Evolutionary conservation across 2,113 vertebrate genomes (phyloP).

Genomic region (Poeciliopsis occidentalis): DNA sequence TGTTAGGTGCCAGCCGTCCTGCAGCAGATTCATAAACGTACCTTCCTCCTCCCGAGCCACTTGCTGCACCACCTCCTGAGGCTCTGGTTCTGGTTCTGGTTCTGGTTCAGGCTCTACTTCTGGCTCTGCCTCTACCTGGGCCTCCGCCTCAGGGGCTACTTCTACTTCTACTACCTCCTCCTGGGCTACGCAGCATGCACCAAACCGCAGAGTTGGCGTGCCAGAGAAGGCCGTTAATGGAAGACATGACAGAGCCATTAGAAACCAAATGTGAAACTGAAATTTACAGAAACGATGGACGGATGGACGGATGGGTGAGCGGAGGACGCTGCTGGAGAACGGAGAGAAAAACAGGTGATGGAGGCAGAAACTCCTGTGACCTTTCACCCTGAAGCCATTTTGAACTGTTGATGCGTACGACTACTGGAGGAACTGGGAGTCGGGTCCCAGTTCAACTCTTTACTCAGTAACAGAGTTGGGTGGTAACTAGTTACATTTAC

Average conservation of each 20-base stretch:
- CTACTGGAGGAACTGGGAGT: background rate
- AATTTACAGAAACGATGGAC: conserved; percentile 53
- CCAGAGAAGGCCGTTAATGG: conserved; percentile 66
- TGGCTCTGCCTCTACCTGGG: conserved; percentile 74
- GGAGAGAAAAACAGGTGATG: conserved; percentile 51
- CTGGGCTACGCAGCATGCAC: conserved; percentile 80
- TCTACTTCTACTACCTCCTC: conserved; percentile 83
- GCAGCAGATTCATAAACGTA: conserved; percentile 76
- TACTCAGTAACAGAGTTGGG: too few relatives aligned
- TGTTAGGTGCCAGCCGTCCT: conserved; percentile 30
- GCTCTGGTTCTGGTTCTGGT: conserved; percentile 60
- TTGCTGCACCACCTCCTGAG: conserved; percentile 60
- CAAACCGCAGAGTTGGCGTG: conserved; percentile 67
- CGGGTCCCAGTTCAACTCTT: background rate
- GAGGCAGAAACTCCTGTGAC: conserved; percentile 46
- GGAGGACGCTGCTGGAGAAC: conserved; percentile 63
- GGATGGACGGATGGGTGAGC: conserved; percentile 40
- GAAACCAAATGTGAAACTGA: conserved; percentile 65
- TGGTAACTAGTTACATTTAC: too few relatives aligned
- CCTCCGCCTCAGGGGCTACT: conserved; percentile 82
- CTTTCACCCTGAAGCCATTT: conserved; percentile 54
- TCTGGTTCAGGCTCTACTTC: conserved; percentile 72
- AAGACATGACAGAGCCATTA: conserved; percentile 74
- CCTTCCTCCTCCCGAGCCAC: conserved; percentile 83
- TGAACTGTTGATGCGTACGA: conserved; percentile 32